Conservation (phyloP, 2,888 invertebrate species). For the Zelleria hepariella region DNA sequence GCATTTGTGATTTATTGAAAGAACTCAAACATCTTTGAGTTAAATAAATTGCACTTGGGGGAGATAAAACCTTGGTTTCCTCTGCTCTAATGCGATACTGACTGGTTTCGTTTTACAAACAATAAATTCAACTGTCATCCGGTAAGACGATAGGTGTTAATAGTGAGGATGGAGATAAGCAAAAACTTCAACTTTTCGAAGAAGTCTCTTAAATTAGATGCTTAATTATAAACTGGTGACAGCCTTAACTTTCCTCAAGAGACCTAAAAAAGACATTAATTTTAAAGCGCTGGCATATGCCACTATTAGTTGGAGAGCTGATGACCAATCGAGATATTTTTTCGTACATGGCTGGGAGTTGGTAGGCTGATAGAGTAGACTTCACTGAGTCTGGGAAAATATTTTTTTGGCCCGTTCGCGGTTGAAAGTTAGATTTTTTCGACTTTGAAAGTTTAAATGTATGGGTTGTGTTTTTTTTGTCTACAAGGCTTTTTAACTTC, state of each 20-base stretch:
- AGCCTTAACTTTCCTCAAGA: neutral
- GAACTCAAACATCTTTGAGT: constrained; percentile 56
- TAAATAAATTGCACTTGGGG: constrained; percentile 56
- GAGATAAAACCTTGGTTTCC: constrained; percentile 56
- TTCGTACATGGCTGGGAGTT: too few relatives aligned
- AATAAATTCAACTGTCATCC: constrained; percentile 56
- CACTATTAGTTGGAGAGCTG: too few relatives aligned
- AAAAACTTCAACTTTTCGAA: neutral
- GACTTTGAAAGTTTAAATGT: too few relatives aligned
- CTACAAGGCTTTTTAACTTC: neutral
- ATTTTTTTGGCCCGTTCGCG: too few relatives aligned
- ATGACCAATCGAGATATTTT: too few relatives aligned
- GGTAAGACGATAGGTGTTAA: constrained; percentile 57
- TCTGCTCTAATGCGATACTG: constrained; percentile 12
- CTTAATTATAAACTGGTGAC: neutral
- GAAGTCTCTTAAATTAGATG: neutral
- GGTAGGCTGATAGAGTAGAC: too few relatives aligned
- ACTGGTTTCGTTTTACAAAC: constrained; percentile 53
- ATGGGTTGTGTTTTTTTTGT: neutral
- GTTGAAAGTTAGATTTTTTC: too few relatives aligned
- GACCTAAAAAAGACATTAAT: neutral
- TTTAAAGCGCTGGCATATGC: too few relatives aligned
- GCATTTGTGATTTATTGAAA: constrained; percentile 68
- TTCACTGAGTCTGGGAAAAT: too few relatives aligned
- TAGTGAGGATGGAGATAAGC: constrained; percentile 21